Base-by-base conservation (phyloP, 1,140 invertebrate species). In the Euura lappo region DNA sequence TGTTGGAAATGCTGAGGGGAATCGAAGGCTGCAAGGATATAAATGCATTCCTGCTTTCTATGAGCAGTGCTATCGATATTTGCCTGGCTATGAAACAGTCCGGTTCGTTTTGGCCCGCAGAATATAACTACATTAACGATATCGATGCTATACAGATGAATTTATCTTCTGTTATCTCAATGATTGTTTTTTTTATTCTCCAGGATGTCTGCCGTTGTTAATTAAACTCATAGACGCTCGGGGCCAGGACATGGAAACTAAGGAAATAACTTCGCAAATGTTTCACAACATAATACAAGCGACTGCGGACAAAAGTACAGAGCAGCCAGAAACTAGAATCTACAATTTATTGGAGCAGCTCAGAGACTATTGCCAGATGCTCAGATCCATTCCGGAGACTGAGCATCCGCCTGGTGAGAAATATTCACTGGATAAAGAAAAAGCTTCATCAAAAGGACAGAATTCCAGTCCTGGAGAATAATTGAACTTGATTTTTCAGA, bases 401-500 rank as follows among this genome's bases (percentile, higher is more conserved):
- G 51, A 60, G 51, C 51, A 60, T 60, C 6, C 51, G 13, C 51
- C 51, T 60, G 51, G 51, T 60, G 13, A 60, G 51, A 8, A 60
- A n/a, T n/a, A 60, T 60, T 60, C 47, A 11, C 13, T 60, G 10
- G 51, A 6, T n/a, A 60, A 60, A 28, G 28, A 28, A 28, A 28
- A 28, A 28, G 28, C 1, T 28, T 28, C 1, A 28, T 0, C 28
- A 28, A 28, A 28, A 28, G 1, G 28, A 28, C 28, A 28, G 28
- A 28, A 28, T 28, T 28, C 28, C 28, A 28, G 28, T 28, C 28
- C 28, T 28, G 28, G 28, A 28, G 28, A 28, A 1, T 28, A 28
- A n/a, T 3, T 60, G 13, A 11, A 6, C 51, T 60, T 60, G 51
- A n/a, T 60, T 60, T 60, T 60, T 6, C 51, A 60, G 82, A 81